Base-by-base conservation (phyloP, 2,888 invertebrate species). In the Alviniconcha strummeri region DNA sequence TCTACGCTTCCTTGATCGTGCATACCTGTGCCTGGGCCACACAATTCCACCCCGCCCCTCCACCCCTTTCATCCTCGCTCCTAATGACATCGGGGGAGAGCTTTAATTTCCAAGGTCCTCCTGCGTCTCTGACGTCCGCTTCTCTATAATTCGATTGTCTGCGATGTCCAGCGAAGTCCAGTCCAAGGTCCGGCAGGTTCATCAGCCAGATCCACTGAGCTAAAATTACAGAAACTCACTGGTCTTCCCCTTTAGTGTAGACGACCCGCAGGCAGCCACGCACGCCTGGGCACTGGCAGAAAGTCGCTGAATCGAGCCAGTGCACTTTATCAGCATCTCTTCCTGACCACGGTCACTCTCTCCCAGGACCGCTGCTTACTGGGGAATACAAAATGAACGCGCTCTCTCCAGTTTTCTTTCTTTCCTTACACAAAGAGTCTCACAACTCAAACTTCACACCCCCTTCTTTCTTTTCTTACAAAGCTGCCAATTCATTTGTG, bases 191-290 rank as follows among this genome's bases (percentile, higher is more conserved):
- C 64, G 52, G 64, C 15, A 52, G 78, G 52, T 64, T 78, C 78
- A 78, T 78, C 78, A 78, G 78, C 64, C 64, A 60, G 78, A 11
- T 64, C 36, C 78, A 64, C 11, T 57, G 64, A 78, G 64, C 64
- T 52, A 64, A 57, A 78, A 78, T 78, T 78, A 78, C 19, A 57
- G 13, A 36, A 57, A 78, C 57, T 78, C 57, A 4, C 36, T 78
- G 78, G 78, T 52, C 64, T 36, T 13, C 64, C 15, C 64, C 7
- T 36, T 36, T 36, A 36, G 36, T 36, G 36, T 36, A 36, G 36
- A 36, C 36, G 36, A 36, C 36, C 64, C 17, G 60, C 64, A 11
- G 78, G 6, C 60, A 60, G 36, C 8, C 78, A 78, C 78, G 78
- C 78, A 78, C 78, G 78, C 57, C 64, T 52, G 75, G 36, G 19